These are phyloP conservation scores for Hirudo medicinalis DNA, from an alignment of 1,140 invertebrate species.

Conservation along the genomic window DNA sequence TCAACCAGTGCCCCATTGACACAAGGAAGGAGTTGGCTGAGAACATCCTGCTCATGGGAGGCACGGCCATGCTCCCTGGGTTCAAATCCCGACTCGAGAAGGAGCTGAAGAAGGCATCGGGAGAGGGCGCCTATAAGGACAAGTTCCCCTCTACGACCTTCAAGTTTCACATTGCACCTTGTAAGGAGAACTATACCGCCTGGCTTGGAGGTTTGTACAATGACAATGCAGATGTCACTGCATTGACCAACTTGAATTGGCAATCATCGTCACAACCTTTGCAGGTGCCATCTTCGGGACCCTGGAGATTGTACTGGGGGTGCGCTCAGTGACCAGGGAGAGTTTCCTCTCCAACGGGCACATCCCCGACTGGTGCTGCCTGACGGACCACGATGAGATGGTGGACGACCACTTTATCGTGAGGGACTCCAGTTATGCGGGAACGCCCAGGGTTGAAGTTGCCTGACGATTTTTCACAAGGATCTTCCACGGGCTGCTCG, in stretches of 20 bases:
- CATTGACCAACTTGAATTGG: neutral
- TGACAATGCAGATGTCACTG: neutral
- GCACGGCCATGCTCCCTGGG: conserved; percentile 65
- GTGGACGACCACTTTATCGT: conserved; percentile 17
- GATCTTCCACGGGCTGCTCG: too few relatives aligned
- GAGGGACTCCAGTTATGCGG: conserved; percentile 6
- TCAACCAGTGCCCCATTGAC: conserved; percentile 58
- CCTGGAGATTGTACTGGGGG: conserved; percentile 56
- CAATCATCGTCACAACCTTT: conserved; percentile 1
- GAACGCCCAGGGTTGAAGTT: neutral
- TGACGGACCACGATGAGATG: conserved; percentile 21
- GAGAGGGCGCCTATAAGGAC: conserved; percentile 51
- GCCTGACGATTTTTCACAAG: too few relatives aligned
- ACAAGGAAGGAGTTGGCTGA: conserved; percentile 56
- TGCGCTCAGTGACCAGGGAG: conserved; percentile 60
- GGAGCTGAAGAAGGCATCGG: conserved; percentile 41
- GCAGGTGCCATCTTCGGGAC: conserved; percentile 66
- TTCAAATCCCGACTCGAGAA: conserved; percentile 58
- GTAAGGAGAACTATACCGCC: conserved; percentile 66
- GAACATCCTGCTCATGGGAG: conserved; percentile 71
- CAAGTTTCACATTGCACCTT: conserved; percentile 62
- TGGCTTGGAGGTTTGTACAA: conserved; percentile 62
- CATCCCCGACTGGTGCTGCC: conserved; percentile 36
- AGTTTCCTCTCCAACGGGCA: conserved; percentile 29
- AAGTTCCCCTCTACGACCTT: conserved; percentile 53